Evolutionary conservation across 1,140 invertebrate genomes (phyloP), one percentile per base, ranked within the genome.

Genomic region (Drosophila mauritiana): DNA sequence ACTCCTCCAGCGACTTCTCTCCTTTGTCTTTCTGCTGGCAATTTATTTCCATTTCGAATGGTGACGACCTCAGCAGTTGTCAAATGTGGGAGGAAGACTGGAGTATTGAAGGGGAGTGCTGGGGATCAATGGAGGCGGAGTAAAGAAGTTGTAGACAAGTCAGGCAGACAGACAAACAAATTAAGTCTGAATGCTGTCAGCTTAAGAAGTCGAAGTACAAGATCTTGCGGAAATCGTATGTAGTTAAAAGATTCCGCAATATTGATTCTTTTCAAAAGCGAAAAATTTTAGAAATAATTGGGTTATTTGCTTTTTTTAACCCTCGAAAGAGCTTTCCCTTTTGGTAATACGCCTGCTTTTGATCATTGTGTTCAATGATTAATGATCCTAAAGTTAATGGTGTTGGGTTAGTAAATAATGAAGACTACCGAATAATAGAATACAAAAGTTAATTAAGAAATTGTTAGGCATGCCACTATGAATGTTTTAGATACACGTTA

Each of bases 361-460:
- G 17, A 48, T 22, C 46, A n/a, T 40, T 48, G 43, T 13, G 31
- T 43, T 42, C 15, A 13, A 56, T 70, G 67, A 70, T 70, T 69
- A 57, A 70, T 70, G 67, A 69, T 55, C 15, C 31, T 22, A 22
- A 22, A 27, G 45, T 11, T 17, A 49, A 39, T 43, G 37, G 22
- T 45, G 22, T 45, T 68, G 20, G 61, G 46, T 80, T 76, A 81
- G 43, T 54, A 59, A 25, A 46, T 61, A 55, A 73, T 84, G 53
- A 70, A 51, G 69, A 73, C 63, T 69, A 46, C 40, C 34, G 40
- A 46, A 68, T 39, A 46, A 68, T 48, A 49, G 55, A 73, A 15
- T 36, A 72, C 43, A 61, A 73, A 72, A 49, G 70, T 84, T 81
- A 82, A 76, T 83, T 76, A 80, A 51, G 57, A 84, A 84, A 58